A percentile compares a stretch with the other conserved stretches of the same genome.
Evolutionary conservation across 2,888 invertebrate species (phyloP).

Genomic region (Ectropis crepuscularia): DNA sequence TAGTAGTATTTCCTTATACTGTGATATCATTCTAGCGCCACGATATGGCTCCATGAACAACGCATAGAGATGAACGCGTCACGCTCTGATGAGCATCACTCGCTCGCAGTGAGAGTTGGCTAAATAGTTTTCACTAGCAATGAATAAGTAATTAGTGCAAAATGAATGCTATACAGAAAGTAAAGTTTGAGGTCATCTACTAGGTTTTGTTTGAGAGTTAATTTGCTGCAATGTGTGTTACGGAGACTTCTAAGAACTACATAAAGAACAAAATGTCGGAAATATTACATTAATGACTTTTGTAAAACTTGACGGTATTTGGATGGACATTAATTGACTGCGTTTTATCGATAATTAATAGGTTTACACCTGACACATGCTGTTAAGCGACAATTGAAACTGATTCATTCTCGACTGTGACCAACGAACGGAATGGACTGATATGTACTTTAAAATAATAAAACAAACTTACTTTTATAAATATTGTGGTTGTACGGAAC

Average conservation of each 20-base stretch:
- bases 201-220: conserved; percentile 3
- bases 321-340: too few relatives aligned
- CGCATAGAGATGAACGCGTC: conserved; percentile 32
- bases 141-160: conserved; percentile 43
- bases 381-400: too few relatives aligned
- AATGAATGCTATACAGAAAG: conserved; percentile 25
- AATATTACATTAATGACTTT: too few relatives aligned
- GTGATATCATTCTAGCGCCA: not conserved
- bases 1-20: too few relatives aligned
- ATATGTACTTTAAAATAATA: too few relatives aligned
- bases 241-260: conserved; percentile 9
- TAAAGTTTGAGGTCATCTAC: conserved; percentile 7
- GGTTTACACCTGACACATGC: too few relatives aligned
- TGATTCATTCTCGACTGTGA: too few relatives aligned
- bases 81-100: conserved; percentile 47
- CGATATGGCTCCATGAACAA: conserved; percentile 13
- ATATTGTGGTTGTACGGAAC: too few relatives aligned
- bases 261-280: not conserved
- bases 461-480: too few relatives aligned
- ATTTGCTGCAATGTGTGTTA: not conserved
- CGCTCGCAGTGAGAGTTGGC: conserved; percentile 46
- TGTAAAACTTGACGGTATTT: too few relatives aligned
- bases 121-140: conserved; percentile 47
- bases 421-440: too few relatives aligned
- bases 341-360: too few relatives aligned